Percentiles rank a stretch among this genome's conserved stretches.
phyloP scores from a whole-genome alignment of 2,113 vertebrate species.

The Bolborhynchus lineola region DNA sequence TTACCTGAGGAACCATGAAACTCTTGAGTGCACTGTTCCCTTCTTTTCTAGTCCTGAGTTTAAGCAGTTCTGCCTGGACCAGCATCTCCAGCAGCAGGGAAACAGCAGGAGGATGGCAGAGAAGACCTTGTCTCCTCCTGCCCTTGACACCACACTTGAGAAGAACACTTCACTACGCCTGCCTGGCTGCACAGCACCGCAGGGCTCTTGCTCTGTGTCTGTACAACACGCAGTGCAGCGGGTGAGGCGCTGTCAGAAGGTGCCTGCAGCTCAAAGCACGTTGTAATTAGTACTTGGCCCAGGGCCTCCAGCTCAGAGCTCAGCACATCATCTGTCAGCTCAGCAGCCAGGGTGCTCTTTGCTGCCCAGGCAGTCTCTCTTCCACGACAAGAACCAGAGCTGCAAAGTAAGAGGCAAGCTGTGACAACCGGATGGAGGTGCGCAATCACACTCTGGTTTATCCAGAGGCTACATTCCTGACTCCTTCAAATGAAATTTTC shows the following conservation, averaged over 20 bases:
- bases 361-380: background rate
- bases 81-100: background rate
- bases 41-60: background rate
- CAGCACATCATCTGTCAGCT: background rate
- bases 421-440: background rate
- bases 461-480: background rate
- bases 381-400: background rate
- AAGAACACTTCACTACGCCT: background rate
- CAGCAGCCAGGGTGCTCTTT: background rate
- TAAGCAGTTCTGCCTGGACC: background rate
- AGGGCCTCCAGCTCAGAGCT: background rate
- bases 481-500: background rate
- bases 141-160: background rate
- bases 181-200: background rate
- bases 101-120: background rate
- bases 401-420: rapidly evolving
- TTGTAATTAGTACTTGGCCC: background rate
- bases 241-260: background rate
- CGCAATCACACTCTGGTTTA: background rate
- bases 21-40: background rate
- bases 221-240: background rate
- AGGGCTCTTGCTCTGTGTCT: background rate
- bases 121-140: background rate
- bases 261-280: background rate
- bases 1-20: background rate